phyloP scores from a whole-genome alignment of 2,113 vertebrate genomes.

The Zosterops lateralis region DNA sequence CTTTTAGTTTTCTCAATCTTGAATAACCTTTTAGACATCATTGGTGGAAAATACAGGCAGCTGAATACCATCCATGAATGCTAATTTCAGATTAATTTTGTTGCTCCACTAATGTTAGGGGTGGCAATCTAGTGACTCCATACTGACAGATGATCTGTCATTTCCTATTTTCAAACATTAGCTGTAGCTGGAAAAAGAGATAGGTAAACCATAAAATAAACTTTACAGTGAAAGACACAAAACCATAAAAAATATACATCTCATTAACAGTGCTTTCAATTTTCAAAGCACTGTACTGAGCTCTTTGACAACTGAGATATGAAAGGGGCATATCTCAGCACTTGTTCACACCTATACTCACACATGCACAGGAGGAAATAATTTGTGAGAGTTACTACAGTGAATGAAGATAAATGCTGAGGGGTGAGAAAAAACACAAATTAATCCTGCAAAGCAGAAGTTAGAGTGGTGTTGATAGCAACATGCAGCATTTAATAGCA shows the following conservation, averaged over 20 bases:
- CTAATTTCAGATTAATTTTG: not conserved
- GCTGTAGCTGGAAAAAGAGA: not conserved
- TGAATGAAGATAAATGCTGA: not conserved
- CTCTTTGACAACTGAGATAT: not conserved
- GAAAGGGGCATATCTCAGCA: not conserved
- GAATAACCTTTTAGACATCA: not conserved
- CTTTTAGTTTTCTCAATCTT: not conserved
- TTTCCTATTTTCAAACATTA: not conserved
- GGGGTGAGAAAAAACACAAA: not conserved
- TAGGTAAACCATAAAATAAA: not conserved
- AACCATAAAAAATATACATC: not conserved
- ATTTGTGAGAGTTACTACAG: not conserved
- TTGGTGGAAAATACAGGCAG: not conserved
- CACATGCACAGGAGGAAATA: not conserved
- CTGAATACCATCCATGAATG: not conserved
- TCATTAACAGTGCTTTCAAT: not conserved
- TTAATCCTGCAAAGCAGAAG: not conserved
- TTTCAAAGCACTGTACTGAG: not conserved
- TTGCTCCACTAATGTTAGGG: not conserved
- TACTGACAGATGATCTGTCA: not conserved
- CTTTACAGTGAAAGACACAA: not conserved
- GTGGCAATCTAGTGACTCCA: not conserved
- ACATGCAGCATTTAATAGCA: not conserved
- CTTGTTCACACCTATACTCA: not conserved
- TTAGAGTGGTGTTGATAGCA: not conserved